These are phyloP conservation scores for Gastrophryne carolinensis DNA, from an alignment of 2,797 vertebrate species.

Conservation along the genomic window DNA sequence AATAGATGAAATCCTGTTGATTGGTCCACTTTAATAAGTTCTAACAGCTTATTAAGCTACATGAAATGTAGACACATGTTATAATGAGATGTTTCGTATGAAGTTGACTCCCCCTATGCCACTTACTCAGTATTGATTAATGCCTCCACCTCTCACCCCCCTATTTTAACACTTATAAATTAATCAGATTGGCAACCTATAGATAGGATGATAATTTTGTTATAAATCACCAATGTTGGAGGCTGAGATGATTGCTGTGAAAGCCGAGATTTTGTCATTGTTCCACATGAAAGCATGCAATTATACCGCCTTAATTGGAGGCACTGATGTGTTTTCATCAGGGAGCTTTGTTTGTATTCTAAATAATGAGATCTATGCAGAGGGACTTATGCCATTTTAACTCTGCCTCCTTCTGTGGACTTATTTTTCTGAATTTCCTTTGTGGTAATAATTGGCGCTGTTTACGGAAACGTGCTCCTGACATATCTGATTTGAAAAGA, in stretches of 20 bases:
- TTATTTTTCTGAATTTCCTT: slow-evolving; percentile 57
- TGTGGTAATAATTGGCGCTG: slow-evolving; percentile 16
- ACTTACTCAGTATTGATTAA: slow-evolving; percentile 35
- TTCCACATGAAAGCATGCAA: slow-evolving; percentile 80
- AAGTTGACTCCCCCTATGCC: not conserved
- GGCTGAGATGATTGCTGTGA: slow-evolving; percentile 59
- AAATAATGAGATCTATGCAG: slow-evolving; percentile 74
- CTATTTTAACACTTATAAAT: slow-evolving; percentile 33
- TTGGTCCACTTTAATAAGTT: too few relatives aligned
- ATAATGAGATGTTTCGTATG: not conserved
- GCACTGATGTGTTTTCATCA: slow-evolving; percentile 75
- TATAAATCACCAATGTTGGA: slow-evolving; percentile 43
- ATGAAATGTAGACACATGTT: not conserved
- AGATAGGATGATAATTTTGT: slow-evolving; percentile 45
- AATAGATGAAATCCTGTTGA: too few relatives aligned
- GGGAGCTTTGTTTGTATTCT: slow-evolving; percentile 75
- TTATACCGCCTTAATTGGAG: slow-evolving; percentile 81
- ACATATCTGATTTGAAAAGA: not conserved
- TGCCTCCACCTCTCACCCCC: slow-evolving; percentile 2
- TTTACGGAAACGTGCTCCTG: slow-evolving; percentile 34
- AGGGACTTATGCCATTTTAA: slow-evolving; percentile 67
- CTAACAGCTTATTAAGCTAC: too few relatives aligned
- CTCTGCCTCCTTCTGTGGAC: slow-evolving; percentile 60
- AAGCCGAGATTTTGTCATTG: slow-evolving; percentile 72
- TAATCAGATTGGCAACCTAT: slow-evolving; percentile 29